These are phyloP conservation scores for Stomatorhinus walkeri DNA, from an alignment of 2,797 vertebrate genomes.

Conservation along the genomic window DNA sequence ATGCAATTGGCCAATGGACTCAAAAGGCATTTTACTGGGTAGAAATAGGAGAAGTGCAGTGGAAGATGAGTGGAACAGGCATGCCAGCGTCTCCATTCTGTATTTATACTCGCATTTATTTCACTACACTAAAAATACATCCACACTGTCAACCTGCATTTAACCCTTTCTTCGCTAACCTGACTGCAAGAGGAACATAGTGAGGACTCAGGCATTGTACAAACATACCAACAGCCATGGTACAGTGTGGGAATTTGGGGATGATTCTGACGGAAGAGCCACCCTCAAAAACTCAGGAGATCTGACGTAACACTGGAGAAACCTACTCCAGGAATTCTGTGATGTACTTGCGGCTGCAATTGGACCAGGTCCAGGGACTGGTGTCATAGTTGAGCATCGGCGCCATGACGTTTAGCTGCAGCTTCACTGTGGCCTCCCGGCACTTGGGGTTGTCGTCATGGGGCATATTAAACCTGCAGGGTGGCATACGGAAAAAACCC, in stretches of 20 bases:
- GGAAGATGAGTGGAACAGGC: background rate
- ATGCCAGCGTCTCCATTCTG: constrained; percentile 1
- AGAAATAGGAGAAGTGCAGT: background rate
- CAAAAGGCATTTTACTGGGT: constrained; percentile 29
- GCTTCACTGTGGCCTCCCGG: constrained; percentile 79
- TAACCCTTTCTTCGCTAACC: background rate
- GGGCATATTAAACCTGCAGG: constrained; percentile 75
- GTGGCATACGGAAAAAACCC: constrained; percentile 35
- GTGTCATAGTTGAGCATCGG: constrained; percentile 92
- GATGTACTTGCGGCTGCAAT: constrained; percentile 95
- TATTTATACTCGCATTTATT: background rate
- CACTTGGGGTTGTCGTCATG: constrained; percentile 95
- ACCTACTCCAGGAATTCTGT: constrained; percentile 97
- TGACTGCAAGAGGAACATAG: background rate
- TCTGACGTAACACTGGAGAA: constrained; percentile 2
- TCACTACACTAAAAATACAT: background rate
- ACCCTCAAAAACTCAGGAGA: background rate
- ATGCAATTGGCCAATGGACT: constrained; percentile 43
- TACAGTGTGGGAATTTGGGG: background rate
- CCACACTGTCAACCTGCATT: background rate
- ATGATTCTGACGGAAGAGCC: background rate
- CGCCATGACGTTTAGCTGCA: constrained; percentile 94
- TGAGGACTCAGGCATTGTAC: background rate
- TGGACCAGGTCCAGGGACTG: constrained; percentile 95
- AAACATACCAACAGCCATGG: background rate